Base-by-base conservation (phyloP, 2,888 invertebrate genomes). In the Alentia gelatinosa region DNA sequence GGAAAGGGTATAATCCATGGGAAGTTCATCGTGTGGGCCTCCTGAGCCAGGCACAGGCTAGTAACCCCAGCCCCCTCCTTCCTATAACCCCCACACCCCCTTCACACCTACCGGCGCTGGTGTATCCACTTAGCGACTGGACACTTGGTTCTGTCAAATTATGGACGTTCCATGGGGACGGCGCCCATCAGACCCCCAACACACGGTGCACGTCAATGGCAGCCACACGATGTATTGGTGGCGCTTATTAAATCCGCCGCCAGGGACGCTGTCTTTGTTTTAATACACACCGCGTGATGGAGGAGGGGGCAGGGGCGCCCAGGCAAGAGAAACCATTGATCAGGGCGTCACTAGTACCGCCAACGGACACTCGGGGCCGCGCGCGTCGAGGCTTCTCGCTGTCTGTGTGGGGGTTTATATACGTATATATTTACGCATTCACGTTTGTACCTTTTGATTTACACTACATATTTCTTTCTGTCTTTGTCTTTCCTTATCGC, bases 171-270 rank as follows among this genome's bases (percentile, higher is more conserved):
- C 39, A 83, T 35, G 26, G 39, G 39, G 26, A n/a, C 12, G 83
- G 37, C 40, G 12, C 37, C 39, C 83, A 83, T 83, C 42, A 83
- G 40, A 1, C 40, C 35, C 39, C 23, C 83, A 1, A n/a, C 37
- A 35, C 83, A 42, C 83, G 83, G 40, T 26, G 83, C 83, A 23
- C 23, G 39, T 39, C 40, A 42, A 39, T 39, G 83, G 26, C 83
- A 83, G 83, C 83, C 40, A 39, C 83, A 42, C 83, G 83, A 83
- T 83, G 42, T 83, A 83, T 83, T 79, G 37, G 79, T 39, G 79
- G 15, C 79, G n/a, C 86, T 86, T 86, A 86, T 86, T 86, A 86
- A 86, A 86, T n/a, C 86, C 39, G 33, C 42, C 42, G 33, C 50
- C 50, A 86, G 42, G 42, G 86, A 47, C 86, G 4, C 47, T n/a